Evolutionary conservation across 2,113 vertebrate genomes (phyloP), one percentile per base, ranked within the genome.

Genomic region (Perccottus glenii): DNA sequence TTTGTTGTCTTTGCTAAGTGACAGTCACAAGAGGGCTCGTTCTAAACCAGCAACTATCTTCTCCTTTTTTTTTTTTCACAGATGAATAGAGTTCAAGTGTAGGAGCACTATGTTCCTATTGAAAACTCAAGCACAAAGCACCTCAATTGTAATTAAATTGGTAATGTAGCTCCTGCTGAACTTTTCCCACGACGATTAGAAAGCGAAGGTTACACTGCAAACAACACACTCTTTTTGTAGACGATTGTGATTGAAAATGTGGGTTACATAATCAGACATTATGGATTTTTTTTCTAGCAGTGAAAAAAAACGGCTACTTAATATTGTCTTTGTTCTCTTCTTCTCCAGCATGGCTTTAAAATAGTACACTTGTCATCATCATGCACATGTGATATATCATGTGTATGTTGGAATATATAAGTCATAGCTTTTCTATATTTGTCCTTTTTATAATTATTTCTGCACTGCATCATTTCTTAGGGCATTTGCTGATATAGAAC

Each of bases 181-280:
- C 55, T 45, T 80, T 88, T 86, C 82, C 87, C 87, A 88, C 79
- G 74, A 45, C 16, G 66, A 71, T 86, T 79, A 59, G 14, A 74
- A 67, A 69, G 38, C 12, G 5, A 75, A 75, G 71, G n/a, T 70
- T 81, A 78, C 5, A 53, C 44, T 56, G 52, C 62, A 61, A 58
- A 77, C 19, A 60, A 45, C n/a, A 12, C 27, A 44, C n/a, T n/a
- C n/a, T 48, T 0, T 2, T 33, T 10, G 48, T 9, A 0, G 6
- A 15, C 65, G 47, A 68, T 65, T 55, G 63, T 66, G 46, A 58
- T 49, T 33, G 42, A 55, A 36, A n/a, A 73, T 35, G 19, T 44
- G 10, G 12, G 40, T 86, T 82, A 60, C 33, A 11, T 66, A 78
- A 82, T 61, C 49, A 12, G 19, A 38, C 11, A 62, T 46, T 33